A percentile compares a stretch with the other conserved stretches of the same genome.
These are phyloP conservation scores for Sisor rabdophorus DNA, from an alignment of 2,113 vertebrate species.

Conservation along the genomic window DNA sequence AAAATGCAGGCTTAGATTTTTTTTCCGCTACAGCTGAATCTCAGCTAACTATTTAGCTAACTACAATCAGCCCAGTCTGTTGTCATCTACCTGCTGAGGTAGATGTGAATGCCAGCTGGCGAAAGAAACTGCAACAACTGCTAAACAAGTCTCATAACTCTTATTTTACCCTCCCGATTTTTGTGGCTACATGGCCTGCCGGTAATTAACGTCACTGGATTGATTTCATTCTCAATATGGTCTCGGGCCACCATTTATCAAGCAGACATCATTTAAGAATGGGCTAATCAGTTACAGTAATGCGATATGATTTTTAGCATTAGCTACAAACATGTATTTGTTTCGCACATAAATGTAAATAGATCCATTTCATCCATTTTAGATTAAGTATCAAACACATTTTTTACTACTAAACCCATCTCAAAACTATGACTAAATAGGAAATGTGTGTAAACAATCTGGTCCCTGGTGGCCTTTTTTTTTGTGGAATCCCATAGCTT, in stretches of 20 bases:
- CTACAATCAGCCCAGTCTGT: background rate
- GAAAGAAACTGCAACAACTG: conserved; percentile 20
- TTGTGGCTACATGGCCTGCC: conserved; percentile 27
- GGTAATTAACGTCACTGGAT: conserved; percentile 44
- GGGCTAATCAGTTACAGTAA: conserved; percentile 40
- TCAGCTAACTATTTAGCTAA: background rate
- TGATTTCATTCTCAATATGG: conserved; percentile 43
- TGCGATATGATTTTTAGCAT: conserved; percentile 37
- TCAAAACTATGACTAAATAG: conserved; percentile 48
- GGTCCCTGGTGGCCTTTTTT: conserved; percentile 39
- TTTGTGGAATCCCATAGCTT: conserved; percentile 25
- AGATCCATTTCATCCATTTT: background rate
- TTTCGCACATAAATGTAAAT: background rate
- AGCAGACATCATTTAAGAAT: conserved; percentile 36
- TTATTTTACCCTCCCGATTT: conserved; percentile 43
- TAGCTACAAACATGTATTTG: conserved; percentile 33
- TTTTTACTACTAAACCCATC: no score
- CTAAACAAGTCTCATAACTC: conserved; percentile 49
- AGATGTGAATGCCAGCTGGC: conserved; percentile 4
- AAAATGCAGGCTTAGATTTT: background rate
- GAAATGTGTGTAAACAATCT: conserved; percentile 39
- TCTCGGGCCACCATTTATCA: conserved; percentile 32
- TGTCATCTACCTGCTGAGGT: background rate
- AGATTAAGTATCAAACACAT: background rate
- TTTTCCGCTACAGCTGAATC: no score